Base-by-base conservation (phyloP, 2,113 vertebrate species). In the Raja brachyura region DNA sequence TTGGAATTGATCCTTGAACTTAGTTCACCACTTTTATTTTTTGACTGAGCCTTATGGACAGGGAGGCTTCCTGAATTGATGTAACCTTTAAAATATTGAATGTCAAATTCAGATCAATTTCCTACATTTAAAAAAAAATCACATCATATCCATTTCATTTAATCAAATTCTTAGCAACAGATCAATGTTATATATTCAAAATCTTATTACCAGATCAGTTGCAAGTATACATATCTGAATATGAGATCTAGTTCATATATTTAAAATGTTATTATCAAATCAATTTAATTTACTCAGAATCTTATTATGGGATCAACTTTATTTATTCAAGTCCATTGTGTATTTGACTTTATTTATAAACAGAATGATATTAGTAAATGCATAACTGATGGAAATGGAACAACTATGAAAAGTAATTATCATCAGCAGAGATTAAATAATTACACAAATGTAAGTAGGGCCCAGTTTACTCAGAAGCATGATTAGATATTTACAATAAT, bases 261-360 rank as follows among this genome's bases (percentile, higher is more conserved):
- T 90, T 31, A 39, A 90, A 90, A 90, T 90, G 61, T 16, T 90
- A 90, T 70, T 90, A 33, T 39, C 63, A 70, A 39, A 90, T 90
- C 63, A 90, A 90, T 90, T 90, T 90, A 68, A 90, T 92, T 70
- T 92, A 92, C 33, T 92, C 88, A 92, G 66, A 92, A 92, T 73
- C 66, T 73, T 70, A 92, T 92, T 92, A 73, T 92, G 14, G 10
- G 88, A 73, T 92, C 66, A 70, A 73, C 68, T 92, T 92, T 92
- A 92, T 92, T 92, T 92, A 92, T 92, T 73, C 66, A 70, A 25
- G 31, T 33, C 31, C 66, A 25, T 48, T 92, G 88, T 73, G 88
- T 92, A 92, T 70, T 68, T 33, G 5, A 66, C 48, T 66, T 90
- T n/a, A 63, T 63, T 90, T 48, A 68, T 70, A 73, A 73, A 33